A percentile compares a stretch with the other conserved stretches of the same genome.
Evolutionary conservation across 2,113 vertebrate species (phyloP).

Genomic region (Odobenus rosmarus): DNA sequence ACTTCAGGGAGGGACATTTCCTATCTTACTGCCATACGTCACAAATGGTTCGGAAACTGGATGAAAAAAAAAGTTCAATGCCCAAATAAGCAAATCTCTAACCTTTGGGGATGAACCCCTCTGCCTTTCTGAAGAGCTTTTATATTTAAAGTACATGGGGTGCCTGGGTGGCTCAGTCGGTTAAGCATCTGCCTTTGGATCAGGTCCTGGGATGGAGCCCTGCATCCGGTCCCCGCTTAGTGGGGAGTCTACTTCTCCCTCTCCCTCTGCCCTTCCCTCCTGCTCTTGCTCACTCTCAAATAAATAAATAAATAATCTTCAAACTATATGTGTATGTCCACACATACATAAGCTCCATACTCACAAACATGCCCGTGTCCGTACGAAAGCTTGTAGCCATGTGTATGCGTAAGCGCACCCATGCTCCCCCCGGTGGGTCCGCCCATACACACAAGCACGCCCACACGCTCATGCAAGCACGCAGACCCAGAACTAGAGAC

Average conservation of each 20-base stretch:
- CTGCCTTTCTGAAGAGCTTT: neutral
- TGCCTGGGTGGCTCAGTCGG: no score
- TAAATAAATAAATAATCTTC: no score
- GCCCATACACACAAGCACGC: no score
- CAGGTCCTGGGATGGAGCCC: no score
- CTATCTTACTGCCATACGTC: neutral
- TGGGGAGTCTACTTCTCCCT: no score
- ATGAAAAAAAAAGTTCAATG: neutral
- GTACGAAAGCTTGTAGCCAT: neutral
- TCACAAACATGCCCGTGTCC: neutral
- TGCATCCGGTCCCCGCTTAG: no score
- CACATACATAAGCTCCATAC: neutral
- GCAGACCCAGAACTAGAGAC: neutral
- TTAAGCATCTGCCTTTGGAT: no score
- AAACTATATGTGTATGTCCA: neutral
- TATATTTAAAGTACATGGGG: neutral
- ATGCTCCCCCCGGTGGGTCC: neutral
- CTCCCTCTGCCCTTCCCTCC: no score
- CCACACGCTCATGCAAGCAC: neutral
- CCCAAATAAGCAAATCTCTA: neutral
- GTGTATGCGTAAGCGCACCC: neutral
- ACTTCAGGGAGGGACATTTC: neutral
- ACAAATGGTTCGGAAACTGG: neutral
- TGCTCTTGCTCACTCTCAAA: no score
- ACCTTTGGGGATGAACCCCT: neutral